phyloP scores from a whole-genome alignment of 2,888 invertebrate species.

The Thecophora atra region DNA sequence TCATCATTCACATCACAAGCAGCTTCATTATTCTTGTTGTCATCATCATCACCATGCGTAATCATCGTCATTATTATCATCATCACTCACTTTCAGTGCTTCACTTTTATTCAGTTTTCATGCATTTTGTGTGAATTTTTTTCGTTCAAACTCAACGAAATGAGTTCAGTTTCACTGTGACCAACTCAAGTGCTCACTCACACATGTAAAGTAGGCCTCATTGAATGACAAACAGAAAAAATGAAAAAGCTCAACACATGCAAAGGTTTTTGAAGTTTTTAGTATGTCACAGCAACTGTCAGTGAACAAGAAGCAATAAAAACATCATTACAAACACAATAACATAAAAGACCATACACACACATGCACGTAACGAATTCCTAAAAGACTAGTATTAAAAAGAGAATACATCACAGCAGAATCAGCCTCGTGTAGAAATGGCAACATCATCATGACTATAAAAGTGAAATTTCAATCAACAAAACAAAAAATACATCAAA shows the following conservation, averaged over 20 bases:
- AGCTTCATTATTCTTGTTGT: no score
- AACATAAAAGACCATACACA: no score
- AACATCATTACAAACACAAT: not conserved
- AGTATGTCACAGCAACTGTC: not conserved
- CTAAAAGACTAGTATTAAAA: no score
- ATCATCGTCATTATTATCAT: not conserved
- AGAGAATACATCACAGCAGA: no score
- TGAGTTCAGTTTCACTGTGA: not conserved
- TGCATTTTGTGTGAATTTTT: no score
- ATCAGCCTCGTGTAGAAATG: no score
- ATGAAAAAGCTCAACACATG: no score
- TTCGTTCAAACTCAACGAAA: not conserved
- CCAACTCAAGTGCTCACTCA: conserved; percentile 8
- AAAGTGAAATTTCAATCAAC: no score
- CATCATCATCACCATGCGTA: not conserved
- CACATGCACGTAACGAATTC: no score
- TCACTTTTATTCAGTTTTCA: not conserved
- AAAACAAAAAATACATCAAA: no score
- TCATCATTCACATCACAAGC: not conserved
- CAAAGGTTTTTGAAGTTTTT: no score
- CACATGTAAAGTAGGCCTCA: not conserved
- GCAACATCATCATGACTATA: no score
- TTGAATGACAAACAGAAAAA: not conserved
- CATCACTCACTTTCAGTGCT: not conserved
- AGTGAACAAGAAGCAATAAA: not conserved